A percentile compares a stretch with the other conserved stretches of the same genome.
Conservation (phyloP, 1,140 invertebrate species). For the Wasmannia auropunctata region DNA sequence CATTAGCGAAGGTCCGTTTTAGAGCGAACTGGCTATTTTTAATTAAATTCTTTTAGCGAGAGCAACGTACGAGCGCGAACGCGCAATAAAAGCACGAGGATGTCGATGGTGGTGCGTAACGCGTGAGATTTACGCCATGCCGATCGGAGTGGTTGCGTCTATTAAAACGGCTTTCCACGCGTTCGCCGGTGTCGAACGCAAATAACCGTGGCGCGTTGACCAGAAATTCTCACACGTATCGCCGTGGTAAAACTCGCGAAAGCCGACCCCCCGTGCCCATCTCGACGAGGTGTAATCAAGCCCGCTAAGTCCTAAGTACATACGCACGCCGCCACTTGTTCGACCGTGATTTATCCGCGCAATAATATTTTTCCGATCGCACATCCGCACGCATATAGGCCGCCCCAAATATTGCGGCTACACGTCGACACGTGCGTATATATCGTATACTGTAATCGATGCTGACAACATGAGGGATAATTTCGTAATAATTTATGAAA, state of each 20-base stretch:
- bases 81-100: constrained; percentile 23
- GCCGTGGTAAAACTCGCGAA: constrained; percentile 50
- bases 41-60: constrained; percentile 48
- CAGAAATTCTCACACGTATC: constrained; percentile 55
- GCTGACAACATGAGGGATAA: constrained; percentile 42
- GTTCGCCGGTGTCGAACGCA: constrained; percentile 35
- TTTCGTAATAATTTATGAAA: constrained; percentile 61
- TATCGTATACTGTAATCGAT: background rate
- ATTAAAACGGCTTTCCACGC: constrained; percentile 53
- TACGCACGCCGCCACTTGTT: constrained; percentile 31
- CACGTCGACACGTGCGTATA: too few relatives aligned
- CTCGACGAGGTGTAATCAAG: constrained; percentile 58
- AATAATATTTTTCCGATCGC: constrained; percentile 55
- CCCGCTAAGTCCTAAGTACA: constrained; percentile 53
- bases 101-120: constrained; percentile 13
- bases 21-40: constrained; percentile 32
- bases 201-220: constrained; percentile 41
- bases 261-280: constrained; percentile 29
- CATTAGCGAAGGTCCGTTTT: constrained; percentile 1
- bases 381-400: background rate
- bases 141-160: constrained; percentile 31
- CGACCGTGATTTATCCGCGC: constrained; percentile 54
- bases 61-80: background rate
- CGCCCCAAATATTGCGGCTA: background rate
- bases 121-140: constrained; percentile 43